Base-by-base conservation (phyloP, 92 coral and sea anemone species). In the Parazoanthus darwini region DNA sequence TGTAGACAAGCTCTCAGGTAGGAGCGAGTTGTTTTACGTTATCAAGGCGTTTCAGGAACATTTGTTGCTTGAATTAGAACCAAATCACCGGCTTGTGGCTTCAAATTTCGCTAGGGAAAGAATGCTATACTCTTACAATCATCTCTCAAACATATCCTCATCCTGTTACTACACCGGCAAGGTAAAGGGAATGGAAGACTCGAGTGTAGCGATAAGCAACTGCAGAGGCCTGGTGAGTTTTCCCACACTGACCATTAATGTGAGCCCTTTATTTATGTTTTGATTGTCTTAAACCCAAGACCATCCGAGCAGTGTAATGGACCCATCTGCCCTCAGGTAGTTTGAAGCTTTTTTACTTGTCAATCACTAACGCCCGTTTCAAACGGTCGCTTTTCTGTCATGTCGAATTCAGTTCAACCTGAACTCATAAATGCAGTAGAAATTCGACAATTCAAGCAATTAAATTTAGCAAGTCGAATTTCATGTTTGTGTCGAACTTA, bases 221-320 rank as follows among this genome's bases (percentile, higher is more conserved):
- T 94, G 96, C 72, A 88, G 85, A 67, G 98, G 96, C 51, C 77
- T 94, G 98, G 98, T 93, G 87, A 94, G 98, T 39, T 29, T 38
- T 82, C 63, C 36, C 25, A 58, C 59, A 86, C 42, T n/a, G 22
- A 59, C 26, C 10, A 25, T 29, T 56, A 29, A 29, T 43, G 16
- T 81, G 25, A 33, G 43, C 56, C 76, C 58, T 18, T 81, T 81
- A 33, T 48, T 18, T 46, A 43, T 29, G 42, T 82, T 50, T 63
- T 68, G 13, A 39, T 36, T n/a, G 38, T 80, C 39, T 33, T 86
- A 18, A 48, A 33, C 72, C 56, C 74, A 8, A 46, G 8, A 75
- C n/a, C 59, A 18, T n/a, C 37, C 33, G 82, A 78, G n/a, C 44
- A n/a, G 85, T 18, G 63, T 81, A 16, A 42, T 81, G 63, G 66